Conservation (phyloP, 1,140 invertebrate genomes). For the Nasonia longicornis region DNA sequence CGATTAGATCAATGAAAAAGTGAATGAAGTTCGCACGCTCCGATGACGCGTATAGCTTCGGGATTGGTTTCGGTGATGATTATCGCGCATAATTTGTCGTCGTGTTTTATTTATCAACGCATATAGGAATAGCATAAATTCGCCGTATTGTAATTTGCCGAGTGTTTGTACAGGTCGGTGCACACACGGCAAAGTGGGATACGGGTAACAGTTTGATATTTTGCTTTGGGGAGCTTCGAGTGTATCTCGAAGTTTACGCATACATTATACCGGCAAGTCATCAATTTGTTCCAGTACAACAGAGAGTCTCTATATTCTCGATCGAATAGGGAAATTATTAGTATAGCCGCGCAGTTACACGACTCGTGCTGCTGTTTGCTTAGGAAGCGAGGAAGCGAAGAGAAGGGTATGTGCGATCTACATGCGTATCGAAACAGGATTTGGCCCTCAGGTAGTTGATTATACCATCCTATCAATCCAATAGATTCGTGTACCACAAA, state of each 20-base stretch:
- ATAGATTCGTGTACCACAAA: too few species aligned
- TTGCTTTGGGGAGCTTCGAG: not conserved
- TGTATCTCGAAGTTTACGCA: conserved; percentile 25
- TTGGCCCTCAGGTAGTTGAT: not conserved
- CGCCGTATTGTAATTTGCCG: not conserved
- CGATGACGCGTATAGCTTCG: not conserved
- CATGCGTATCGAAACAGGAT: not conserved
- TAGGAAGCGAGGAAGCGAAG: conserved; percentile 53
- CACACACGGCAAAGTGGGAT: not conserved
- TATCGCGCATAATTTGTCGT: conserved; percentile 16
- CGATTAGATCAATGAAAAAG: conserved; percentile 32
- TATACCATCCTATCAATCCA: too few species aligned
- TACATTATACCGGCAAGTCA: conserved; percentile 39
- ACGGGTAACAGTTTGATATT: not conserved
- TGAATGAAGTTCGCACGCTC: conserved; percentile 3
- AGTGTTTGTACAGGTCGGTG: not conserved
- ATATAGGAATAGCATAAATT: not conserved
- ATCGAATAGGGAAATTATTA: conserved; percentile 20
- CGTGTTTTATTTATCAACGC: not conserved
- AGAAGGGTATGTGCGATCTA: not conserved
- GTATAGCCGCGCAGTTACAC: conserved; percentile 7
- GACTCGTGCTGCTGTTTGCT: conserved; percentile 26
- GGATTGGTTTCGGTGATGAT: not conserved
- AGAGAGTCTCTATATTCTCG: not conserved
- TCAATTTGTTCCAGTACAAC: conserved; percentile 38